Conservation (phyloP, 1,140 invertebrate genomes). For the Rhynchophorus ferrugineus region DNA sequence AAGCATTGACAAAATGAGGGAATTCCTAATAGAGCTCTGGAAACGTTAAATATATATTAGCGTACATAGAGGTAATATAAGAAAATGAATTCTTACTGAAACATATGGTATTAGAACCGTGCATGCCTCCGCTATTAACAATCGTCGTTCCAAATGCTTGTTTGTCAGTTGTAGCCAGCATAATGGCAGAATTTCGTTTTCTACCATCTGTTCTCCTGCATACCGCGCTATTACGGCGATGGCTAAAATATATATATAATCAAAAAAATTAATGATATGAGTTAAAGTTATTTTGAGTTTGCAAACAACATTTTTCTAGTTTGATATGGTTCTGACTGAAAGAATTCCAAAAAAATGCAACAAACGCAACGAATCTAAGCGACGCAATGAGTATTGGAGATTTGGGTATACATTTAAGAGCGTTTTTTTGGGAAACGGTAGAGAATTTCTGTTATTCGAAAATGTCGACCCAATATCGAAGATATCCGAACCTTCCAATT, state of each 20-base stretch:
- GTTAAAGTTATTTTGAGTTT: too few species aligned
- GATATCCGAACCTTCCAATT: too few species aligned
- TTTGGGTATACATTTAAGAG: too few species aligned
- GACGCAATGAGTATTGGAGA: too few species aligned
- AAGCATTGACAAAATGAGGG: slow-evolving; percentile 65
- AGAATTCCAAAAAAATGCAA: too few species aligned
- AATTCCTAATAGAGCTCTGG: slow-evolving; percentile 56
- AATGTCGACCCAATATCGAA: too few species aligned
- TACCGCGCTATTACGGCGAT: slow-evolving; percentile 55
- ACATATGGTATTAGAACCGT: slow-evolving; percentile 61
- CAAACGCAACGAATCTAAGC: too few species aligned
- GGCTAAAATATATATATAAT: slow-evolving; percentile 37
- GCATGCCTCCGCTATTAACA: slow-evolving; percentile 67
- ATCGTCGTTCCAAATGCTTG: slow-evolving; percentile 60
- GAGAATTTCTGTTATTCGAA: too few species aligned
- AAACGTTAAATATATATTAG: slow-evolving; percentile 5
- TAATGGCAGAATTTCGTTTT: slow-evolving; percentile 64
- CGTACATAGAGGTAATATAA: neutral
- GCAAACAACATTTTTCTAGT: too few species aligned
- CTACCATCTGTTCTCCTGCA: slow-evolving; percentile 48
- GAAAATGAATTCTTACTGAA: slow-evolving; percentile 19
- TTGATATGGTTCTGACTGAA: too few species aligned
- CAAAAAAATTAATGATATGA: neutral
- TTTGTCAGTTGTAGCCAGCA: slow-evolving; percentile 74
- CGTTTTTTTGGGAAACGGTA: too few species aligned